Evolutionary conservation across 30 jellyfish, hydroid and myxozoan genomes (phyloP), one percentile per base, ranked within the genome.

Genomic region (Mastigias papua): DNA sequence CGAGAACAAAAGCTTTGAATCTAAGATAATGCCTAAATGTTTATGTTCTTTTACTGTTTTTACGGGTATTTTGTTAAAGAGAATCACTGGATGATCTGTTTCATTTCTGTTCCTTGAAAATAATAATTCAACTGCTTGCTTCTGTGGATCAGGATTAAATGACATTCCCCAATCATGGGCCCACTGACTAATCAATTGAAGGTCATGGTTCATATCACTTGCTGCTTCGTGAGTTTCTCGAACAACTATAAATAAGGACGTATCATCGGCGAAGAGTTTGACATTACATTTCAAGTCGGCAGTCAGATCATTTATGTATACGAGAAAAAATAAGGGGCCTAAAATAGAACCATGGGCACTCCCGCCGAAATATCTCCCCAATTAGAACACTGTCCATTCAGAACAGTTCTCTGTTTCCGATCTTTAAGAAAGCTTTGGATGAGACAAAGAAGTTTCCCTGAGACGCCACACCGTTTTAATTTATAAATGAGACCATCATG

Each of bases 321-420:
- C 79, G 27, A 86, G 86, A 75, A 72, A 51, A 86, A 74, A 26
- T 73, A 34, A 50, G 90, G 84, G 25, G 90, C 89, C 35, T 73
- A 42, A 61, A 87, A 75, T 27, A 86, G 76, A n/a, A 91, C 90
- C 79, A 75, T 86, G 74, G 96, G 96, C 6, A 87, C 96, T 50
- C 96, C 90, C 33, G 92, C 92, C 37, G 70, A 83, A 60, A 73
- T 66, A 72, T 84, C 86, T 83, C 92, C 92, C 92, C 92, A 83
- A 61, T 7, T 31, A 26, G 80, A 79, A 57, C 65, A 5, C 94
- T 84, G 82, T 25, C 88, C 94, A 71, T 84, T 84, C 63, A 84
- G 67, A 37, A 81, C 83, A 81, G 83, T 81, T 81, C 82, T 76
- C 71, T 81, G 82, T 69, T 81, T 81, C 65, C 73, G 69, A 81